Conservation (phyloP, 2,888 invertebrate genomes). For the Tipula helvola region DNA sequence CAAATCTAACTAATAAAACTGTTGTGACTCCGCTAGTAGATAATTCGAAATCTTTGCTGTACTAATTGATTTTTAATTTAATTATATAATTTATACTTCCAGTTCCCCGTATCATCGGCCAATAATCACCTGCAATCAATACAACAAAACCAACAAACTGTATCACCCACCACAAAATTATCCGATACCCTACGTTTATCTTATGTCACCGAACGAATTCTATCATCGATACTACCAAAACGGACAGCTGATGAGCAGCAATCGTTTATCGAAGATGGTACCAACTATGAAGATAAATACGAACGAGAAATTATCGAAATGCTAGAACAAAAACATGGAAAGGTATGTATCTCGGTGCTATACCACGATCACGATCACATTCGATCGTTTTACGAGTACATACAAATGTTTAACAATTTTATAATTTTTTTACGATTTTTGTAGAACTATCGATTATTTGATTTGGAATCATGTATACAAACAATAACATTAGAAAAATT, state of each 20-base stretch:
- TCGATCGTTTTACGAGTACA: background rate
- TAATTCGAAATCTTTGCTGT: too few relatives aligned
- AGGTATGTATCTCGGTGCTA: conserved; percentile 17
- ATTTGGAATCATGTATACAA: conserved; percentile 23
- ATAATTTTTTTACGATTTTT: background rate
- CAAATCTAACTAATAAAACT: too few relatives aligned
- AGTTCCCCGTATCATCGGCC: conserved; percentile 16
- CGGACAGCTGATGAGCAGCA: conserved; percentile 12
- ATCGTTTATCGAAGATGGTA: conserved; percentile 14
- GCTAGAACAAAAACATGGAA: conserved; percentile 25
- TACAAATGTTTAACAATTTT: background rate
- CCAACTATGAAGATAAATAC: conserved; percentile 20
- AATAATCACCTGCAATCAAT: conserved; percentile 8
- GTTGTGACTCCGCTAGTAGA: too few relatives aligned
- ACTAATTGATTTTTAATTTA: too few relatives aligned
- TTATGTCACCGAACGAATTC: conserved; percentile 24
- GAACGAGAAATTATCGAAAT: conserved; percentile 23
- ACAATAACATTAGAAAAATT: conserved; percentile 63
- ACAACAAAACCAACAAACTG: conserved; percentile 1
- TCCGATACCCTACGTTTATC: conserved; percentile 19
- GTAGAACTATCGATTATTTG: conserved; percentile 24
- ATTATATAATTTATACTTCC: conserved; percentile 12
- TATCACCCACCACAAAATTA: conserved; percentile 12
- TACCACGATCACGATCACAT: background rate
- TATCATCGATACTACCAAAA: conserved; percentile 22